Evolutionary conservation across 2,113 vertebrate genomes (phyloP).

Genomic region (Sapayoa aenigma): DNA sequence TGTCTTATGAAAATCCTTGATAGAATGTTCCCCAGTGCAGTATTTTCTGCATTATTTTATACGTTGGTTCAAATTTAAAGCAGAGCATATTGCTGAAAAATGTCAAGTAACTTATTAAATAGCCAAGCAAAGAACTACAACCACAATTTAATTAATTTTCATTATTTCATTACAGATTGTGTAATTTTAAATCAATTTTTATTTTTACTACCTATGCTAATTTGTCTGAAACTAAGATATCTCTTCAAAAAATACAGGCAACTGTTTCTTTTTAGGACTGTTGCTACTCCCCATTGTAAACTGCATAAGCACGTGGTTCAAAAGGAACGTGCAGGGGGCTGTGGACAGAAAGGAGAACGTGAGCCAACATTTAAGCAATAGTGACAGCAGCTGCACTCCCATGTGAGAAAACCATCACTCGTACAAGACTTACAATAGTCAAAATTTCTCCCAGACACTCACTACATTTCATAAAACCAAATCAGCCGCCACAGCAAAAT

Average conservation of each 20-base stretch:
- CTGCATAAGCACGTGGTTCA: background rate
- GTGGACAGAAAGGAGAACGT: background rate
- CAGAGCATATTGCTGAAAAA: background rate
- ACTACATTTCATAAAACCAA: background rate
- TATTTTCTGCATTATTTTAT: conserved; percentile 27
- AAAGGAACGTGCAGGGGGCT: background rate
- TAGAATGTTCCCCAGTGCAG: background rate
- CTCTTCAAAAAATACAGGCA: background rate
- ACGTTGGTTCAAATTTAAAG: background rate
- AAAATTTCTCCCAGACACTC: background rate
- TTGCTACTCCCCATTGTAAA: background rate
- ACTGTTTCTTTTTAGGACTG: background rate
- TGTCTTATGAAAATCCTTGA: conserved; percentile 13
- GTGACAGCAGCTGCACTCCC: background rate
- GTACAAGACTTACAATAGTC: background rate
- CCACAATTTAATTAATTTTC: background rate
- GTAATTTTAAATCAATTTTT: background rate
- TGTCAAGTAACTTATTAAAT: background rate
- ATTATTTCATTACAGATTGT: background rate
- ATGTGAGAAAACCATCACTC: background rate
- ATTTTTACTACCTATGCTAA: background rate
- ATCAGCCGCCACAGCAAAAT: background rate
- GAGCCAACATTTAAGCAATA: background rate
- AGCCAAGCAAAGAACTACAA: background rate
- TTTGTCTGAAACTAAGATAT: background rate